A percentile compares a stretch with the other conserved stretches of the same genome.
These are phyloP conservation scores for Aptenodytes forsteri DNA, from an alignment of 2,113 vertebrate genomes.

Conservation along the genomic window DNA sequence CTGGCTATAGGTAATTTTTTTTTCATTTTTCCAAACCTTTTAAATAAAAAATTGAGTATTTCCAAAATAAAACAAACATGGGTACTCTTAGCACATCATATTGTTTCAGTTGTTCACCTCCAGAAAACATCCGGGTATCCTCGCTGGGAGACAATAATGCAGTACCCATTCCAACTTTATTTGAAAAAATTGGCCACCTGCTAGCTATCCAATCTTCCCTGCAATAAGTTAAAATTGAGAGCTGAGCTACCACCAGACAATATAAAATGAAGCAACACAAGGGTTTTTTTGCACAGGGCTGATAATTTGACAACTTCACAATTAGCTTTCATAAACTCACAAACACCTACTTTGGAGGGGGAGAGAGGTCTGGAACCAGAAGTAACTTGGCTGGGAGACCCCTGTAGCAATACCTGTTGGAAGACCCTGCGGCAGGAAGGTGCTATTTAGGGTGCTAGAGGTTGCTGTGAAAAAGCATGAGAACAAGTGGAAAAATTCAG, in stretches of 20 bases:
- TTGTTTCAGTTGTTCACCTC: background rate
- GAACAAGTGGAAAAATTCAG: background rate
- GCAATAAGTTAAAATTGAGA: background rate
- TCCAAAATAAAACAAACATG: background rate
- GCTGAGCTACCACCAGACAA: background rate
- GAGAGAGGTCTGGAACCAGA: background rate
- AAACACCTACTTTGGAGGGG: too few species aligned
- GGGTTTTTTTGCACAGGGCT: background rate
- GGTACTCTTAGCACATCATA: background rate
- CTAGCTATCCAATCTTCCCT: too few species aligned
- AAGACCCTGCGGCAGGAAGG: background rate
- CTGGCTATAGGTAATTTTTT: background rate
- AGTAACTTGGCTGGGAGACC: too few species aligned
- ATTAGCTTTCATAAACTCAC: background rate
- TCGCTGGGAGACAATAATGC: fast-evolving
- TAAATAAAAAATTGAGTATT: background rate
- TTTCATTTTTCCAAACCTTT: background rate
- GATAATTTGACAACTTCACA: background rate
- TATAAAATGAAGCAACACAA: background rate
- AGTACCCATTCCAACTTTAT: fast-evolving
- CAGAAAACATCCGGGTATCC: background rate
- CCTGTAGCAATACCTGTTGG: background rate
- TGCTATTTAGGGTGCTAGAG: background rate
- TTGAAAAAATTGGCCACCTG: background rate
- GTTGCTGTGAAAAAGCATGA: background rate